A percentile compares a stretch with the other conserved stretches of the same genome.
Conservation (phyloP, 2,797 vertebrate species). For the Etheostoma nigrum region DNA sequence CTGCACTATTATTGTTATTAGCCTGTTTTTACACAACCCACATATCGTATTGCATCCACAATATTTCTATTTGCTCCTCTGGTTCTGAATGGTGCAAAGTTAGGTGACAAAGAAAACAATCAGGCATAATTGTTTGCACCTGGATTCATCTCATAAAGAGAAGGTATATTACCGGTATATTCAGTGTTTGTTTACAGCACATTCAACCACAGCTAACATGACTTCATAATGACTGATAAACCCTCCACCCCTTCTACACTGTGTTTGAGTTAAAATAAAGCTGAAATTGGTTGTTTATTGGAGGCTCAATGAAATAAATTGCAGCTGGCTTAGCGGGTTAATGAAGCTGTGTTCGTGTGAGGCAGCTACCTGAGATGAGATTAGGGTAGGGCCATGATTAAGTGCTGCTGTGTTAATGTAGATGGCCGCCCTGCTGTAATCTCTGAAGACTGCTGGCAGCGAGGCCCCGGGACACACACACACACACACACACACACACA, state of each 20-base stretch:
- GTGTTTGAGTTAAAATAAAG: conserved; percentile 37
- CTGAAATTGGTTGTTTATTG: conserved; percentile 30
- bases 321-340: conserved; percentile 30
- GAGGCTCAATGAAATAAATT: conserved; percentile 25
- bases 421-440: conserved; percentile 69
- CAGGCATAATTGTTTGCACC: conserved; percentile 33
- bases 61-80: neutral
- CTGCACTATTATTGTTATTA: neutral
- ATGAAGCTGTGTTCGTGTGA: conserved; percentile 64
- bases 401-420: conserved; percentile 81
- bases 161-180: neutral
- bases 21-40: neutral
- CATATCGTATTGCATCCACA: neutral
- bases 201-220: conserved; percentile 2
- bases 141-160: conserved; percentile 36
- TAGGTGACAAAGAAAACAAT: conserved; percentile 1
- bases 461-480: conserved; percentile 57
- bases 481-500: conserved; percentile 33
- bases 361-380: conserved; percentile 81
- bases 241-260: neutral
- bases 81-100: neutral
- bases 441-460: conserved; percentile 68
- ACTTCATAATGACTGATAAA: conserved; percentile 20
- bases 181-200: conserved; percentile 27
- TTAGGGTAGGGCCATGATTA: conserved; percentile 76